Evolutionary conservation across 2,797 vertebrate genomes (phyloP), one percentile per base, ranked within the genome.

Genomic region (Kryptolebias ocellatus): DNA sequence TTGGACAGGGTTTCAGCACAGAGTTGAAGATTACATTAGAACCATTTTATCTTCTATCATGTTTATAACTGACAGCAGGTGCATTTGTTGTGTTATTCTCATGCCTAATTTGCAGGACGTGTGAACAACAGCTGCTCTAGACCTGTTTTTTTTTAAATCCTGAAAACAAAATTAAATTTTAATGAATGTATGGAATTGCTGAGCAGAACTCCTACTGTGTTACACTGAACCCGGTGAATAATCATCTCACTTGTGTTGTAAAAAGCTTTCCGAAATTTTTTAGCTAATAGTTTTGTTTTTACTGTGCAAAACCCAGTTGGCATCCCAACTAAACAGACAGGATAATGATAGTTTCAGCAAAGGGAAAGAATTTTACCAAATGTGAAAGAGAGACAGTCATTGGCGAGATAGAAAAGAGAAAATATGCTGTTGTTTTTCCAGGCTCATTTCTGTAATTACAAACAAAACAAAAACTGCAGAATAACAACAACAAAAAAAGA

Each of bases 1-100:
- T 82, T 53, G 46, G 66, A 64, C 59, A 68, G 55, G 63, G 56
- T 60, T 67, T 79, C 20, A 59, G 53, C 60, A 60, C 57, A 54
- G 54, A 34, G 34, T 44, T 60, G 57, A 74, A 55, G 61, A 75
- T 44, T 47, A 20, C 8, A 67, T 27, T 2, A 4, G n/a, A 47
- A 39, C 28, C 67, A 53, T 70, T 7, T 73, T 16, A 67, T 62
- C 31, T 51, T 27, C 47, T 72, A 68, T 55, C 7, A 27, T 62
- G 45, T 61, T 71, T 76, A 29, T 5, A 64, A 58, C 57, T 67
- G 27, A 37, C 57, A 51, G 28, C 9, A n/a, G 28, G 24, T n/a
- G 34, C 27, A 28, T 29, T n/a, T 63, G 52, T 63, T 56, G 46
- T 18, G 27, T 60, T 15, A 66, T 42, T 29, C 50, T 70, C 56